Conservation (phyloP, 2,113 vertebrate genomes). For the Lichenostomus cassidix region DNA sequence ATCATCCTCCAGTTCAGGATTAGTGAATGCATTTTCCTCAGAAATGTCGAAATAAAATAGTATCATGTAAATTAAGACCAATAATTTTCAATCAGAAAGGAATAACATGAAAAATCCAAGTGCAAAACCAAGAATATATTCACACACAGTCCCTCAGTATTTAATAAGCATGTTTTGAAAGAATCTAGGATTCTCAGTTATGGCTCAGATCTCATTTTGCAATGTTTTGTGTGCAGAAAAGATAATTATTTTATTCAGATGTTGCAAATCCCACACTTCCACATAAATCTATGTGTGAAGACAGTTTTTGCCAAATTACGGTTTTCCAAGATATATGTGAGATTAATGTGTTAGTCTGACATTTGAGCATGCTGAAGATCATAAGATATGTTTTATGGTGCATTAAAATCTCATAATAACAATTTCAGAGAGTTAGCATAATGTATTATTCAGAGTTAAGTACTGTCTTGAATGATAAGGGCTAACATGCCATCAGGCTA, state of each 20-base stretch:
- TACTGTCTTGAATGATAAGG: constrained; percentile 52
- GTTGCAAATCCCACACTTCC: not conserved
- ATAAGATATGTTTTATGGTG: constrained; percentile 48
- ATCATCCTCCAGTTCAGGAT: not conserved
- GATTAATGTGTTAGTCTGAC: constrained; percentile 2
- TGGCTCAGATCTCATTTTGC: not conserved
- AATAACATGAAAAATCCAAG: not conserved
- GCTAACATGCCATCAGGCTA: constrained; percentile 16
- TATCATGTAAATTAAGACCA: not conserved
- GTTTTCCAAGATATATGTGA: not conserved
- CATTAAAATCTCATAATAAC: constrained; percentile 49
- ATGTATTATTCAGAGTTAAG: constrained; percentile 64
- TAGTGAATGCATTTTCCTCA: not conserved
- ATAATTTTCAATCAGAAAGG: not conserved
- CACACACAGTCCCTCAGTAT: not conserved
- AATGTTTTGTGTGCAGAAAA: not conserved
- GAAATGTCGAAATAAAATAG: not conserved
- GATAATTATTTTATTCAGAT: not conserved
- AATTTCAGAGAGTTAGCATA: constrained; percentile 34
- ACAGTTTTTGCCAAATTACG: not conserved
- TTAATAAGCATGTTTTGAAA: not conserved
- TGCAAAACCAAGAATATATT: not conserved
- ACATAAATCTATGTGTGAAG: not conserved
- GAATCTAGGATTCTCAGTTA: not conserved
- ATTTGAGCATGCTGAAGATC: constrained; percentile 17